Conservation (phyloP, 1,140 invertebrate genomes). For the Drosophila sturtevanti region DNA sequence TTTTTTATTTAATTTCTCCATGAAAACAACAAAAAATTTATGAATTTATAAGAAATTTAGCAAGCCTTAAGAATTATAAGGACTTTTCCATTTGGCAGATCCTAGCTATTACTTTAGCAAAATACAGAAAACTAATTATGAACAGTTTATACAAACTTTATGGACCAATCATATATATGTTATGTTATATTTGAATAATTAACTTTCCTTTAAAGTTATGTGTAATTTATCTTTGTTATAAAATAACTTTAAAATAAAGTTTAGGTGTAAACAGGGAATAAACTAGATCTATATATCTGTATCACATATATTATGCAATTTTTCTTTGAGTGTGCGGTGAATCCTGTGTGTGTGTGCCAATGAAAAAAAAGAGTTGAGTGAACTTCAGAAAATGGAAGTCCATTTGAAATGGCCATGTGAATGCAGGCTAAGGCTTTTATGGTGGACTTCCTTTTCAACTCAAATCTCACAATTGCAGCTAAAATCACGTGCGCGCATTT, state of each 20-base stretch:
- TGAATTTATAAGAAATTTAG: not conserved
- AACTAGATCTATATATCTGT: not conserved
- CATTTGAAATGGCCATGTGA: not conserved
- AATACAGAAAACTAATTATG: no score
- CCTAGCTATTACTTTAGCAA: no score
- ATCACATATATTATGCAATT: not conserved
- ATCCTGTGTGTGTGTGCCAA: not conserved
- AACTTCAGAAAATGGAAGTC: not conserved
- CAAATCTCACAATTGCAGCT: constrained; percentile 51
- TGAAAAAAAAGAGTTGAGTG: not conserved
- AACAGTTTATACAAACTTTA: no score
- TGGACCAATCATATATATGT: no score
- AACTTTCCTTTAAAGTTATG: no score
- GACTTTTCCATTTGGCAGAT: no score
- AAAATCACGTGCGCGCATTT: constrained; percentile 66
- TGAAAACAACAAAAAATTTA: no score
- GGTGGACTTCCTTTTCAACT: constrained; percentile 27
- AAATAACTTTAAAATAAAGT: no score
- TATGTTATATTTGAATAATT: no score
- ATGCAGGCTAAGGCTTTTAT: constrained; percentile 23
- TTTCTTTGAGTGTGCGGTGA: not conserved
- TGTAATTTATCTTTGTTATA: no score
- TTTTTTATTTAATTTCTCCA: not conserved
- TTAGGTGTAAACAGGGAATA: no score
- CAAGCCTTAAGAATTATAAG: no score